Evolutionary conservation across 1,140 invertebrate genomes (phyloP), one percentile per base, ranked within the genome.

Genomic region (Aphelenchoides besseyi): DNA sequence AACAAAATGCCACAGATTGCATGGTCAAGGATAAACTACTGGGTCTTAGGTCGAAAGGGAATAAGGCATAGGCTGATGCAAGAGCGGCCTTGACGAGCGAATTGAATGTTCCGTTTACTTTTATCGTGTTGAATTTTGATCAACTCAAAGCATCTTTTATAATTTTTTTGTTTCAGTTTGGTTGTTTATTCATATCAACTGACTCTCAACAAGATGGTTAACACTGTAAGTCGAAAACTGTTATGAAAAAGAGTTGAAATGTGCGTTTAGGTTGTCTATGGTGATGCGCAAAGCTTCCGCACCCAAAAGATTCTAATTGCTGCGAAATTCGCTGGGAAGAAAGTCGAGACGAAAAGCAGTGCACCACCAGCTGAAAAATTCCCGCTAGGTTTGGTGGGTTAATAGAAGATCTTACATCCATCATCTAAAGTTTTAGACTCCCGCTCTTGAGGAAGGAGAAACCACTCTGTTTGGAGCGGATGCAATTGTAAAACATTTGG

Each of bases 281-380:
- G 83, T 67, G 64, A 82, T 62, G 64, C 52, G 23, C 69, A 79
- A 59, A 84, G 72, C 69, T 85, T 83, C 74, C 76, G 81, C 67
- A 74, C 75, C 29, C 76, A 85, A 54, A 85, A 83, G 66, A 83
- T 85, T 9, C 61, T 83, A 33, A 70, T 85, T 71, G 83, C 82
- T 28, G 82, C 82, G 16, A 83, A 83, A 71, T 61, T 82, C 23
- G 82, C 68, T 26, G 62, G 69, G n/a, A 70, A 74, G 48, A 59
- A 79, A 9, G 70, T 85, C 16, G 67, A 71, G 69, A 78, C 29
- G 76, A 70, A n/a, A 68, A 57, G 41, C 55, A 72, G 57, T 12
- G 26, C 32, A 12, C 75, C 78, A 26, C 81, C 82, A 37, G 37
- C 55, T 23, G 71, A 78, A 35, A 81, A 80, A 37, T 85, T 83